Conservation (phyloP, 2,888 invertebrate species). For the Agrotis ipsilon region DNA sequence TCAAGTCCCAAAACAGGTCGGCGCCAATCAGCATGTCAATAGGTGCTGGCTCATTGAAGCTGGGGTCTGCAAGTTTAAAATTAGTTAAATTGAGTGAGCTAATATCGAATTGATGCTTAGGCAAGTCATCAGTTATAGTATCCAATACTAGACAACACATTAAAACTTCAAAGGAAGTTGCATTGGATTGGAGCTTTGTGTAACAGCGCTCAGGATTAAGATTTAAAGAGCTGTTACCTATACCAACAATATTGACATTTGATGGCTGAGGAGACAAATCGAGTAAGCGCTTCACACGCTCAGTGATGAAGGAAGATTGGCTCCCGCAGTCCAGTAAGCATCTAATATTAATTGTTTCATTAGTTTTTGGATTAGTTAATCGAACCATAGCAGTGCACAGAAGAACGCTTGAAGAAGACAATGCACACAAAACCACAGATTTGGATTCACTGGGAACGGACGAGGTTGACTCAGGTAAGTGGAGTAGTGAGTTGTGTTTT, state of each 20-base stretch:
- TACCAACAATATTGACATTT: not conserved
- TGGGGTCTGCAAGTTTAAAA: conserved; percentile 32
- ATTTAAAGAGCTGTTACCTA: conserved; percentile 1
- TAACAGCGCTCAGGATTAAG: not conserved
- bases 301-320: conserved; percentile 21
- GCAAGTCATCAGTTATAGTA: conserved; percentile 10
- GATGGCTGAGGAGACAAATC: conserved; percentile 6
- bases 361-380: conserved; percentile 12
- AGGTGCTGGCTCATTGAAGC: conserved; percentile 41
- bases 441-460: not conserved
- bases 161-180: not conserved
- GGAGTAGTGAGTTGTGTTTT: not conserved
- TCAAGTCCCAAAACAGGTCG: conserved; percentile 28
- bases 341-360: not conserved
- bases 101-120: not conserved
- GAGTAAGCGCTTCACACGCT: not conserved
- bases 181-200: not conserved
- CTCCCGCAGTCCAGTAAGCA: conserved; percentile 21
- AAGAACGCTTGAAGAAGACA: not conserved
- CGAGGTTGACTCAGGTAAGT: not conserved
- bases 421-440: not conserved
- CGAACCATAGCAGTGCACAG: conserved; percentile 17
- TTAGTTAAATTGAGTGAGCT: conserved; percentile 23
- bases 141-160: conserved; percentile 17
- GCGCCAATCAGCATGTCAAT: not conserved